Evolutionary conservation across 2,113 vertebrate species (phyloP), one percentile per base, ranked within the genome.

Genomic region (Lepus americanus): DNA sequence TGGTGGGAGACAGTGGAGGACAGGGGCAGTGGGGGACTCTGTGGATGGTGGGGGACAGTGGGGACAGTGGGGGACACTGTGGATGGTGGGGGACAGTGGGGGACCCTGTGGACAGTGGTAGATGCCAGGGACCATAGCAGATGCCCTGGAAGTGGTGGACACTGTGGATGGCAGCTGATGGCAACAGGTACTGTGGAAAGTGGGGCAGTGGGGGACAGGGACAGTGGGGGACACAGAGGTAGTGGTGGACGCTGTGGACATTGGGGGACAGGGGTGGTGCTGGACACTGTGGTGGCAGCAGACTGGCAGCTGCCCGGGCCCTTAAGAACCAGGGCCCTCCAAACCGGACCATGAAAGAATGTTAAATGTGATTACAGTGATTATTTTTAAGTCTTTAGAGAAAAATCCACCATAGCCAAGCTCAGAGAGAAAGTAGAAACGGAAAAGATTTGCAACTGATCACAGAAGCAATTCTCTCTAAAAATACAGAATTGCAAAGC

Each of bases 311-410:
- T 39, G 39, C 39, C 39, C 39, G 39, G 39, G 39, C 39, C 39
- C 39, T 39, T 39, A 39, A 39, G 39, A 4, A 39, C 39, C 39
- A 39, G 39, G 39, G 39, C 39, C 39, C 9, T n/a, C 87, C 12
- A 90, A 87, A 36, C 77, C 63, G 10, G 53, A 61, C 49, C 81
- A 31, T 55, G 51, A 36, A 27, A 55, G 2, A 70, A 29, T 5
- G 20, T 25, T 19, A 12, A 16, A 64, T 39, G 70, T 53, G 22
- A 66, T 70, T 39, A 29, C n/a, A 44, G 51, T 44, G 51, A 81
- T 86, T 44, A 82, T n/a, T 39, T 76, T 76, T 39, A 81, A 61
- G 39, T 95, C 61, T 69, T 74, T 69, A 72, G 85, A 79, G n/a
- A 5, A 66, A 92, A 90, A 61, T 5, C 25, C 31, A 14, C 49